Conservation (phyloP, 2,797 vertebrate genomes). For the Leucoraja ocellata region DNA sequence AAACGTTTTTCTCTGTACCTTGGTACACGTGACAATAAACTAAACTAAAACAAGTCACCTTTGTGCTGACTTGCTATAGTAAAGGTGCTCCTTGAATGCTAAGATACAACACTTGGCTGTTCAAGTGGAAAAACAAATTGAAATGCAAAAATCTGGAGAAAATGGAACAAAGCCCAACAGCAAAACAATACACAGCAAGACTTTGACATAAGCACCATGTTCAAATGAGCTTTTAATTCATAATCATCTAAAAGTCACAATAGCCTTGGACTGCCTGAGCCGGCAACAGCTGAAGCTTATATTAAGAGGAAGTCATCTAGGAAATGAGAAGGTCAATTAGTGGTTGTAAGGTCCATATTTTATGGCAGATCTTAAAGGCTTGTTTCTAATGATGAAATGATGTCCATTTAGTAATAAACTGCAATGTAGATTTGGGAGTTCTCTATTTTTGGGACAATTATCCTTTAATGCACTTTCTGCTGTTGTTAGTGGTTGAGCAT, state of each 20-base stretch:
- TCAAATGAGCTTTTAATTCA: constrained; percentile 34
- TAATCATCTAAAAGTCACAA: constrained; percentile 18
- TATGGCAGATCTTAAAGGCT: not conserved
- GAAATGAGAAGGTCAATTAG: not conserved
- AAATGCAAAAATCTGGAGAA: not conserved
- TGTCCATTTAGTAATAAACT: constrained; percentile 8
- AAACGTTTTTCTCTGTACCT: no score
- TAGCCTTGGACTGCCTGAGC: not conserved
- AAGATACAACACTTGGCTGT: not conserved
- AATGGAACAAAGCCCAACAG: not conserved
- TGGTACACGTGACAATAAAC: no score
- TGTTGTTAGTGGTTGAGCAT: not conserved
- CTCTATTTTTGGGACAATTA: not conserved
- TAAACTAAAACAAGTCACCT: no score
- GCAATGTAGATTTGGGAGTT: not conserved
- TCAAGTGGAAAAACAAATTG: not conserved
- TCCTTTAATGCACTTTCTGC: not conserved
- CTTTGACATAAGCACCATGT: not conserved
- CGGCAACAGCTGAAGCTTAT: not conserved
- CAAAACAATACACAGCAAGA: not conserved
- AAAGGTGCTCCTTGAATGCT: not conserved
- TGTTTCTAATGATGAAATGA: not conserved
- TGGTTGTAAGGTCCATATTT: not conserved
- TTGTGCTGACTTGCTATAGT: no score
- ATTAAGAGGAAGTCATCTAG: not conserved